Conservation (phyloP, 1,140 invertebrate genomes). For the Drosophila aff. region DNA sequence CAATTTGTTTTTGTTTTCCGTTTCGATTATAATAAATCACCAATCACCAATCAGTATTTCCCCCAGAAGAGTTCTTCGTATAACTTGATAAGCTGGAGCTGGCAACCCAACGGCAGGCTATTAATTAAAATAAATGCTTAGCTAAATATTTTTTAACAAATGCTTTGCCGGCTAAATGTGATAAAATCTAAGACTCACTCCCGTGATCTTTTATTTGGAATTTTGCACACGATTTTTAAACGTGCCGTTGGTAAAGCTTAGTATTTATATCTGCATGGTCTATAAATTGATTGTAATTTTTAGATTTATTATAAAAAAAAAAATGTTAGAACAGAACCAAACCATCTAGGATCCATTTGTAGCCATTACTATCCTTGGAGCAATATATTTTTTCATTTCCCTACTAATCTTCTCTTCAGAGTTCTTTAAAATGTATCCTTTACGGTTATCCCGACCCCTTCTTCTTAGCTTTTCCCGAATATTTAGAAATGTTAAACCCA, state of each 20-base stretch:
- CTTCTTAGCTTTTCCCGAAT: background rate
- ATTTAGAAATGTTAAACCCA: background rate
- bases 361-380: no score
- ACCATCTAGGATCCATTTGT: no score
- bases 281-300: background rate
- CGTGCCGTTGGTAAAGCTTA: background rate
- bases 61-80: background rate
- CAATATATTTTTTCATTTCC: no score
- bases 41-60: background rate
- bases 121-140: constrained; percentile 8
- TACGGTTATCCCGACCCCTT: background rate
- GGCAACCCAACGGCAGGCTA: no score
- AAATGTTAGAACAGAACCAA: no score
- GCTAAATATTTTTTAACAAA: background rate
- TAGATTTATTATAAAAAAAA: background rate
- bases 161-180: background rate
- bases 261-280: constrained; percentile 2
- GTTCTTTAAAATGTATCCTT: no score
- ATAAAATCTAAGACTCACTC: background rate
- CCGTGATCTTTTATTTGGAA: background rate
- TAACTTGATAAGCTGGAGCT: background rate
- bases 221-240: constrained; percentile 19
- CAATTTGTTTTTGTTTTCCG: background rate
- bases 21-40: constrained; percentile 9
- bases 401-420: background rate